These are phyloP conservation scores for Smutsia gigantea DNA, from an alignment of 2,797 vertebrate genomes.

Conservation along the genomic window DNA sequence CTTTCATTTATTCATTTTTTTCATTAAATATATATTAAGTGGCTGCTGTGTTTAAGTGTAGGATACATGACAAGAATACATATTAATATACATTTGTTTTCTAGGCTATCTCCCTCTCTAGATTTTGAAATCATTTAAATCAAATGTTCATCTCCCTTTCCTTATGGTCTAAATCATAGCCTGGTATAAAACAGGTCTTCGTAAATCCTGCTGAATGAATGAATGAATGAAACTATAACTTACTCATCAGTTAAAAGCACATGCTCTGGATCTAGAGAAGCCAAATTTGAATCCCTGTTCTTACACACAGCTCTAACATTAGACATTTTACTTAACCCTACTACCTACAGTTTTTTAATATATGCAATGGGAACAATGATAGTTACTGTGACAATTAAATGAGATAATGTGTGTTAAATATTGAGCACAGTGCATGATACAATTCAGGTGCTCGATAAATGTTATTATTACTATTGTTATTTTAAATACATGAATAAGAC, in stretches of 20 bases:
- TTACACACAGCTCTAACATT: not conserved
- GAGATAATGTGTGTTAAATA: not conserved
- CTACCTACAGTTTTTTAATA: not conserved
- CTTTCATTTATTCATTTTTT: conserved; percentile 31
- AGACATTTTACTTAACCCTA: not conserved
- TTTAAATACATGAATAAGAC: not conserved
- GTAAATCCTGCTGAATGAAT: not conserved
- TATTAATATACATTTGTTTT: conserved; percentile 7
- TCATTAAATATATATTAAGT: conserved; percentile 52
- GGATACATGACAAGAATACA: not conserved
- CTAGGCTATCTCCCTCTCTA: not conserved
- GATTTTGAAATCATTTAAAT: not conserved
- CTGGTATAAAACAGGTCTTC: not conserved
- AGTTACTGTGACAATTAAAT: not conserved
- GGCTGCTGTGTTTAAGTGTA: not conserved
- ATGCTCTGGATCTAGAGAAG: not conserved
- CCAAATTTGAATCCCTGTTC: not conserved
- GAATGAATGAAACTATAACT: not conserved
- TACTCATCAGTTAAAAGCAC: not conserved
- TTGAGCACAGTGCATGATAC: not conserved
- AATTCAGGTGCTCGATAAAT: too few relatives aligned
- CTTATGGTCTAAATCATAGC: not conserved
- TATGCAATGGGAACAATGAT: not conserved
- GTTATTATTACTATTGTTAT: not conserved
- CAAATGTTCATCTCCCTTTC: not conserved